Evolutionary conservation across 2,888 invertebrate species (phyloP), one percentile per base, ranked within the genome.

Genomic region (Muschampia plurimacula): DNA sequence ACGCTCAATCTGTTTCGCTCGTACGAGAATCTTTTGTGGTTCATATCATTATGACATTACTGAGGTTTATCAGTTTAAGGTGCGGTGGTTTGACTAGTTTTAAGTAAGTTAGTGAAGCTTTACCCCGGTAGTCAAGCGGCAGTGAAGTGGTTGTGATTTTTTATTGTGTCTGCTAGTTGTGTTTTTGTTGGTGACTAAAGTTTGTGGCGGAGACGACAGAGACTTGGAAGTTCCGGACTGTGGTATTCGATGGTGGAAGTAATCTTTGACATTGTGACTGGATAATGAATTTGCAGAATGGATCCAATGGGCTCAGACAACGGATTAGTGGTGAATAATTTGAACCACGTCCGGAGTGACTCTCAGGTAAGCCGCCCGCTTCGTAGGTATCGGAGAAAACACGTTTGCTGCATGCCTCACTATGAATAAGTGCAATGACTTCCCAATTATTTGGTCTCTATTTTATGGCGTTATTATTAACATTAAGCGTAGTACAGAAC

Each of bases 291-390:
- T 79, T 83, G 82, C 81, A 84, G 82, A 82, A 94, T 94, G 94
- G 94, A 94, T 90, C 88, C 90, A 81, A 90, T 91, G 88, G 86
- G 89, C 80, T 80, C 91, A 83, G 94, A 94, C 84, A 92, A 88
- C 89, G 93, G 92, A 83, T 86, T 92, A 83, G 88, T 92, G 86
- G 92, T 91, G 86, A 94, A 94, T 85, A 94, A 94, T 90, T 86
- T 93, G 87, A 92, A 92, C 86, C 94, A 94, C 82, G 91, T 88
- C 88, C 92, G 93, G 85, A 93, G 84, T 84, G 94, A 94, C 75
- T 92, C 93, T 84, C 94, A 94, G 94, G 94, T 94, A 90, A 92
- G 93, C 85, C 82, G 81, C 76, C 79, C 81, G 80, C 80, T 78
- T 74, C 77, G 85, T 86, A 85, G 84, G 85, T 89, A 90, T 88